Evolutionary conservation across 2,888 invertebrate genomes (phyloP).

Genomic region (Balanococcus diminutus): DNA sequence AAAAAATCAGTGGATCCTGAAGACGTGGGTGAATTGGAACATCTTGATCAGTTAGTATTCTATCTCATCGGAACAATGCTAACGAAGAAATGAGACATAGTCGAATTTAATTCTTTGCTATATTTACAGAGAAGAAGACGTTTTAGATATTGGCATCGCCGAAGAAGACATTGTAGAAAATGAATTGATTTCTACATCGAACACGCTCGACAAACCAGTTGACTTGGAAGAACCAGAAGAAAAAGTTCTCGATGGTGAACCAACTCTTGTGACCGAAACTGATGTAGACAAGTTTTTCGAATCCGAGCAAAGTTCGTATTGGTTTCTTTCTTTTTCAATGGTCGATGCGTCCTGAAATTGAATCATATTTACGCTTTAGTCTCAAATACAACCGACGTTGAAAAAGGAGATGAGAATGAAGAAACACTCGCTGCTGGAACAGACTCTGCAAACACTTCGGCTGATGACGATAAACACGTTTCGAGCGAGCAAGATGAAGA

Average conservation of each 20-base stretch:
- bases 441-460: not conserved
- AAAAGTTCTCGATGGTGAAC: not conserved
- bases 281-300: not conserved
- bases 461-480: not conserved
- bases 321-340: not conserved
- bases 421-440: not conserved
- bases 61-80: not conserved
- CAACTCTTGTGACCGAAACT: not conserved
- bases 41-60: constrained; percentile 13
- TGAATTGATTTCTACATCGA: not conserved
- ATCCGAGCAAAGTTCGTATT: not conserved
- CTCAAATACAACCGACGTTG: not conserved
- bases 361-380: not conserved
- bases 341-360: not conserved
- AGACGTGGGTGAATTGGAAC: not conserved
- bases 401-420: not conserved
- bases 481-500: not conserved
- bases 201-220: not conserved
- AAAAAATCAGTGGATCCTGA: not conserved
- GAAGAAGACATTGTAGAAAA: constrained; percentile 49
- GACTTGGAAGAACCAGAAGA: not conserved
- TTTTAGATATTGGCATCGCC: constrained; percentile 46
- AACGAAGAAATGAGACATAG: not conserved
- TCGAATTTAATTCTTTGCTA: not conserved
- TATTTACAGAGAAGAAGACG: constrained; percentile 37